Evolutionary conservation across 2,113 vertebrate genomes (phyloP), one percentile per base, ranked within the genome.

Genomic region (Protobothrops flavoviridis): DNA sequence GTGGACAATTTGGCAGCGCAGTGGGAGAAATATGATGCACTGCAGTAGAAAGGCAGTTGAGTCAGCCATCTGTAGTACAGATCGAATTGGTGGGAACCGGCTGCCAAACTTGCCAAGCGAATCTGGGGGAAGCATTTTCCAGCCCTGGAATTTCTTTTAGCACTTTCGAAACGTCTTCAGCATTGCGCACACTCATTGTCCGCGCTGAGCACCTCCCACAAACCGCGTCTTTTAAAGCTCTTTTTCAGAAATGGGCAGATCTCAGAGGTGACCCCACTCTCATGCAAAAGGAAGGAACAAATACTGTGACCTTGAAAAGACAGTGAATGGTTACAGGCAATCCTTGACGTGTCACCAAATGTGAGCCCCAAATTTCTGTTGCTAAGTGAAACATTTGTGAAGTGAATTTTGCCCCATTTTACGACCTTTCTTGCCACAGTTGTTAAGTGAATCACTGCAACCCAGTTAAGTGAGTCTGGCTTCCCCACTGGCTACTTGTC

Each of bases 31-130:
- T 93, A 93, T 90, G 92, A 93, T 86, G 88, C 86, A 90, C 45
- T 87, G 88, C 85, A 90, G 88, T 74, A 90, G 92, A 93, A 93
- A 90, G 88, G 92, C 92, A 93, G 88, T 93, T 93, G 92, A 86
- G 55, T 86, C 88, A 90, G 92, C 92, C 92, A 93, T 93, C 92
- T 93, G 92, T 61, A 86, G 88, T 61, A 61, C 74, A 90, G 92
- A 93, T 61, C 81, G 74, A 93, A 93, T 64, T 90, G 92, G 92
- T 93, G 88, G 90, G 92, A 93, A 93, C 55, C 90, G 74, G 81
- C 74, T 61, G 74, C 92, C 92, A 93, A 86, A 90, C 29, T 86
- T 93, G 55, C 92, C 92, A 61, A 64, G 92, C 56, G 52, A 90
- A 86, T 86, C 39, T 45, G 74, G 45, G 56, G 85, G 15, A 50